Evolutionary conservation across 2,888 invertebrate genomes (phyloP).

Genomic region (Mycalesis mineus): DNA sequence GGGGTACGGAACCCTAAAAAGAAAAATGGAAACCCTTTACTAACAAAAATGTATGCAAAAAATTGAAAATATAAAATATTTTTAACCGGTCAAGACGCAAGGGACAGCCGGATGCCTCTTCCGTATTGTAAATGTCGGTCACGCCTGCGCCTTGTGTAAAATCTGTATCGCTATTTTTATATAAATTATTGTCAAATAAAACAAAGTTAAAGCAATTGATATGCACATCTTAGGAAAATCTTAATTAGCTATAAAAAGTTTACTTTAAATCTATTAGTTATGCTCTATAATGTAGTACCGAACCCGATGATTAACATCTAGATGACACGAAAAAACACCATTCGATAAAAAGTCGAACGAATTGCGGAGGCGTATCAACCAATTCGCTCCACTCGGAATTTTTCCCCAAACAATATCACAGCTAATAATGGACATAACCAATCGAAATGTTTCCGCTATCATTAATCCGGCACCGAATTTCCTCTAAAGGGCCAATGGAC

Average conservation of each 20-base stretch:
- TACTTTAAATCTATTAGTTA: conserved; percentile 1
- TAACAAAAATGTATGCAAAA: too few relatives aligned
- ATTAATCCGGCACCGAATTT: conserved; percentile 52
- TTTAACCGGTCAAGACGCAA: too few relatives aligned
- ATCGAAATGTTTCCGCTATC: conserved; percentile 54
- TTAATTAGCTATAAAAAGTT: neutral
- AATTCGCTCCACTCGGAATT: conserved; percentile 27
- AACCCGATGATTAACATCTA: conserved; percentile 3
- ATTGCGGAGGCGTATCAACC: conserved; percentile 25
- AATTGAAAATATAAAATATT: too few relatives aligned
- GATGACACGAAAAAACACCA: conserved; percentile 10
- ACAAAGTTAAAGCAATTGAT: too few relatives aligned
- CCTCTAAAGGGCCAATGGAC: conserved; percentile 50
- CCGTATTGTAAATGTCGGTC: too few relatives aligned
- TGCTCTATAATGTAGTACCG: neutral
- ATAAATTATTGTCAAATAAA: too few relatives aligned
- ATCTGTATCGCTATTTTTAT: too few relatives aligned
- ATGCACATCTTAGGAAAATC: too few relatives aligned
- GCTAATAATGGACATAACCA: conserved; percentile 39
- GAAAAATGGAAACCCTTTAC: too few relatives aligned
- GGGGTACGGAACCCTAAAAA: too few relatives aligned
- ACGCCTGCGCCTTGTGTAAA: too few relatives aligned
- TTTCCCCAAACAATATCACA: conserved; percentile 35
- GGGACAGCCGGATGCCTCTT: too few relatives aligned
- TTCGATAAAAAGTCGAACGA: conserved; percentile 22